Conservation (phyloP, 2,113 vertebrate species). For the Eubucco bourcierii region DNA sequence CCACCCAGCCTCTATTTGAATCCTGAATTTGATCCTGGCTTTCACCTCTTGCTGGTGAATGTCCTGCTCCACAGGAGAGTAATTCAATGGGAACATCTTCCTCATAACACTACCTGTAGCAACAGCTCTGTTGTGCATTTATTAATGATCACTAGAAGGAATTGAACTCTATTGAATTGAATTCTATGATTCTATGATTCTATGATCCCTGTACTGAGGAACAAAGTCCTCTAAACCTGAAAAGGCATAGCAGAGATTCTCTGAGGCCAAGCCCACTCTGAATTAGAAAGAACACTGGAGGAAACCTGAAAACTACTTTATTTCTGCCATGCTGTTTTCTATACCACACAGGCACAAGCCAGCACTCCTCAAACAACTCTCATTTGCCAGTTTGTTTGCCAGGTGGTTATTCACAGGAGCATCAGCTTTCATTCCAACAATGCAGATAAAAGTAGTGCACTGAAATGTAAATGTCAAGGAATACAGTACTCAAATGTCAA, state of each 20-base stretch:
- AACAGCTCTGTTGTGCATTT: background rate
- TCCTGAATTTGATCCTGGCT: background rate
- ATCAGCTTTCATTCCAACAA: slow-evolving; percentile 46
- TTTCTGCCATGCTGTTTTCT: background rate
- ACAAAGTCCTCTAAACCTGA: background rate
- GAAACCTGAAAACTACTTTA: slow-evolving; percentile 11
- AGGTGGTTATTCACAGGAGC: slow-evolving; percentile 10
- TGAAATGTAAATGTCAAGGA: slow-evolving; percentile 67
- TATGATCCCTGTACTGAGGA: no score
- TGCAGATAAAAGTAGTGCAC: slow-evolving; percentile 3
- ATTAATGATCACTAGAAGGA: background rate
- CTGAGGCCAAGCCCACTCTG: background rate
- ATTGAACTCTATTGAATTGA: no score
- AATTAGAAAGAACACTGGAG: background rate
- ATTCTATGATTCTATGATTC: no score
- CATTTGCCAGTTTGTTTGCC: slow-evolving; percentile 5
- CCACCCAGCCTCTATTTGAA: no score
- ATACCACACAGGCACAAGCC: background rate
- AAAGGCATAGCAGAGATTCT: background rate
- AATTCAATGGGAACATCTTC: background rate
- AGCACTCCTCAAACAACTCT: background rate
- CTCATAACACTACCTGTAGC: background rate
- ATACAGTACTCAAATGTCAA: slow-evolving; percentile 59
- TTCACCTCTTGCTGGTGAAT: background rate
- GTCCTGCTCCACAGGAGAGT: background rate